These are phyloP conservation scores for Cotesia chilonis DNA, from an alignment of 1,140 invertebrate genomes.

Conservation along the genomic window DNA sequence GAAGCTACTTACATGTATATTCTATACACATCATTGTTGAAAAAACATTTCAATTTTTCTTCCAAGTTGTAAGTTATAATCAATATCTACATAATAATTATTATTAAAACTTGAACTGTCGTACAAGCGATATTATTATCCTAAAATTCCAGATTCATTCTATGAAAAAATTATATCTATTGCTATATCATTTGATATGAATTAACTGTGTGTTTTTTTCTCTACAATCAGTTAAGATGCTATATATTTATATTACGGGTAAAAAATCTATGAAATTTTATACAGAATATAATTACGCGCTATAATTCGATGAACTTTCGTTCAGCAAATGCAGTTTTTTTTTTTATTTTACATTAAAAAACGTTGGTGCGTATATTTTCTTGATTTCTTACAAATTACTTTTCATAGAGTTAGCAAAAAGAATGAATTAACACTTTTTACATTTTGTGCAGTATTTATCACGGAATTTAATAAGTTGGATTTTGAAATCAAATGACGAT, in stretches of 20 bases:
- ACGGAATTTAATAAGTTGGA: background rate
- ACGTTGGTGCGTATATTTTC: conserved; percentile 44
- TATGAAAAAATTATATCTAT: conserved; percentile 11
- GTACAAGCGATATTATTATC: conserved; percentile 22
- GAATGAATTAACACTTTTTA: conserved; percentile 42
- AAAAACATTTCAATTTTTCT: conserved; percentile 18
- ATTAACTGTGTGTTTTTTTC: conserved; percentile 52
- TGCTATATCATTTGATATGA: conserved; percentile 55
- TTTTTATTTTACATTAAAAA: conserved; percentile 1
- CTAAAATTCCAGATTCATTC: background rate
- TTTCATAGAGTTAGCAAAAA: conserved; percentile 49
- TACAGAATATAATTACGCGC: conserved; percentile 38
- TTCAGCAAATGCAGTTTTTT: background rate
- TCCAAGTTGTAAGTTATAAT: conserved; percentile 6
- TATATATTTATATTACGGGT: conserved; percentile 48
- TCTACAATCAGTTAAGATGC: conserved; percentile 28
- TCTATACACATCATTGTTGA: conserved; percentile 13
- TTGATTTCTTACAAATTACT: conserved; percentile 45
- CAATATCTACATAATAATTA: conserved; percentile 36
- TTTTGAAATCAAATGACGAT: conserved; percentile 39
- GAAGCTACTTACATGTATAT: conserved; percentile 29
- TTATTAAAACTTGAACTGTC: conserved; percentile 38
- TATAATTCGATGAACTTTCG: background rate
- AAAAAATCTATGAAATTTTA: conserved; percentile 56
- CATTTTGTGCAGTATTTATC: background rate